Percentiles rank a stretch among this genome's conserved stretches.
phyloP scores from a whole-genome alignment of 1,140 invertebrate species.

The Drosophila paulistorum region DNA sequence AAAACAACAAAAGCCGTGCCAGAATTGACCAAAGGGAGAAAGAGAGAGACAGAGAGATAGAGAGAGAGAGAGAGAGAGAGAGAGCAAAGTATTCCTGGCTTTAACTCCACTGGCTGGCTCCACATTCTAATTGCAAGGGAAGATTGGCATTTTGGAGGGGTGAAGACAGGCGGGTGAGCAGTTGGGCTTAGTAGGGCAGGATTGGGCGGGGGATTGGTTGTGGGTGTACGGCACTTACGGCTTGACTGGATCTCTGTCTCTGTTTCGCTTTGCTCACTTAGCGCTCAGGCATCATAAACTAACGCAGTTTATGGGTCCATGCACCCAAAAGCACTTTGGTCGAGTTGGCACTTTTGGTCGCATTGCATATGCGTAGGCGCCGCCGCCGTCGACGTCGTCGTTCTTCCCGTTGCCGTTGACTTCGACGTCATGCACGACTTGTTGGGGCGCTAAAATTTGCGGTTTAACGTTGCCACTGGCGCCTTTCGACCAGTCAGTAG shows the following conservation, averaged over 20 bases:
- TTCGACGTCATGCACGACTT: slow-evolving; percentile 63
- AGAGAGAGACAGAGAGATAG: slow-evolving; percentile 13
- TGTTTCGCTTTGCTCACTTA: slow-evolving; percentile 63
- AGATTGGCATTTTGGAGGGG: slow-evolving; percentile 3
- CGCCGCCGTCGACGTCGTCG: slow-evolving; percentile 5
- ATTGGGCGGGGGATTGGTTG: slow-evolving; percentile 12
- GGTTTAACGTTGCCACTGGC: slow-evolving; percentile 74
- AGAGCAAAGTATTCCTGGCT: not conserved
- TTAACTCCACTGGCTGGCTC: slow-evolving; percentile 26
- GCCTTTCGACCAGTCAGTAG: slow-evolving; percentile 41
- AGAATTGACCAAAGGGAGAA: slow-evolving; percentile 55
- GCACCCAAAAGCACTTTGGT: slow-evolving; percentile 68
- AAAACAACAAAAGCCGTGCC: slow-evolving; percentile 62
- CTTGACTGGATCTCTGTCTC: slow-evolving; percentile 63
- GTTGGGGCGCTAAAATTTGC: slow-evolving; percentile 77
- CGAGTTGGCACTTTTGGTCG: slow-evolving; percentile 68
- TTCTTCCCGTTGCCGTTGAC: not conserved
- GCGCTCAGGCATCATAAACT: slow-evolving; percentile 72
- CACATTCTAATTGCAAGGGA: slow-evolving; percentile 75
- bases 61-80: slow-evolving; percentile 6
- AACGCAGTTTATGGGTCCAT: slow-evolving; percentile 76
- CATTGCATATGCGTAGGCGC: slow-evolving; percentile 77
- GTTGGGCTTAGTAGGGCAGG: slow-evolving; percentile 12
- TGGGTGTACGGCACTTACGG: slow-evolving; percentile 60
- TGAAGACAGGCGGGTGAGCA: slow-evolving; percentile 23